Evolutionary conservation across 2,888 invertebrate genomes (phyloP).

Genomic region (Leptura quadrifasciata): DNA sequence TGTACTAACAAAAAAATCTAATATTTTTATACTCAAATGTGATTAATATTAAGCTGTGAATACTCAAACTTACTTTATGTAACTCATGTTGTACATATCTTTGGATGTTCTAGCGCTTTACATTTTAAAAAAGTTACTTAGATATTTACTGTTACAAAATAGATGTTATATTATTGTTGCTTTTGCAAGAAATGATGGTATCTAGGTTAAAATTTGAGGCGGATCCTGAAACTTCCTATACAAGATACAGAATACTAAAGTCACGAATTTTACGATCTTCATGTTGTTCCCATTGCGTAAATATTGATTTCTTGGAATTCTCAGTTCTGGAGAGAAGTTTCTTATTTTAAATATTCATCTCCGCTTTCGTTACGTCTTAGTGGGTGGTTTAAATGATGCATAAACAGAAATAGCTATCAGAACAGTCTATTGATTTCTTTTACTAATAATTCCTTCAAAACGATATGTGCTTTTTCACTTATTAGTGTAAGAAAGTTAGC

Average conservation of each 20-base stretch:
- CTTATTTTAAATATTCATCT: constrained; percentile 3
- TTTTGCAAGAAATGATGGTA: no score
- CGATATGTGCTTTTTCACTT: no score
- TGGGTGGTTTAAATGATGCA: no score
- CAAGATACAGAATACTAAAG: neutral
- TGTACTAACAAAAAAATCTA: constrained; percentile 24
- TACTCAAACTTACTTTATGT: constrained; percentile 15
- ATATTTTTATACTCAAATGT: constrained; percentile 40
- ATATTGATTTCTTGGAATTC: neutral
- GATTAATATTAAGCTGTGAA: constrained; percentile 35
- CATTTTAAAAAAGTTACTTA: constrained; percentile 10
- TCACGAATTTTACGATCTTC: neutral
- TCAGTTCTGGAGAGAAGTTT: neutral
- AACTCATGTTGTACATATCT: constrained; percentile 26
- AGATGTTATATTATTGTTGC: no score
- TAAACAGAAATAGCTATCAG: no score
- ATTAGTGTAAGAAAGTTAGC: no score
- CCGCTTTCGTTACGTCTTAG: neutral
- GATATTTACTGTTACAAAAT: neutral
- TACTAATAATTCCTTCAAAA: no score
- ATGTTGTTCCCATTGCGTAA: neutral
- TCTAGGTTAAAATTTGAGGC: no score
- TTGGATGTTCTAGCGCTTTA: constrained; percentile 12
- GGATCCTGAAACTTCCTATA: neutral
- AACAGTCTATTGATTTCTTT: no score